Evolutionary conservation across 2,113 vertebrate genomes (phyloP).

Genomic region (Gymnogyps californianus): DNA sequence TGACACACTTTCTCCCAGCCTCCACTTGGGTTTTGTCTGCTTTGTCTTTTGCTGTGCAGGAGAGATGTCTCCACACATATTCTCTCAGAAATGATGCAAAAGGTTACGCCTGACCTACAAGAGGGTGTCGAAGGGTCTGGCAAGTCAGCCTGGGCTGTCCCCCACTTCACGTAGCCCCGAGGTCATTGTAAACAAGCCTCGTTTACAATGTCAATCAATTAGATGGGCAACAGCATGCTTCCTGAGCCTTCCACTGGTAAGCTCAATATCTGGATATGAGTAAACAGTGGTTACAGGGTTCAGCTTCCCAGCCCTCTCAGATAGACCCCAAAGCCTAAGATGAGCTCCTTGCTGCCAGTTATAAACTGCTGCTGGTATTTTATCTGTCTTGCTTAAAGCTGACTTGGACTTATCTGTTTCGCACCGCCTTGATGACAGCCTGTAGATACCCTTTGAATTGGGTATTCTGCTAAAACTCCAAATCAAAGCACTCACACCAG

Average conservation of each 20-base stretch:
- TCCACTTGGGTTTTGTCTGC: not conserved
- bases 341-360: not conserved
- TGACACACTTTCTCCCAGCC: not conserved
- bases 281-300: not conserved
- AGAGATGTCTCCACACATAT: not conserved
- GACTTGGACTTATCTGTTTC: not conserved
- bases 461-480: not conserved
- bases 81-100: not conserved
- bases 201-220: not conserved
- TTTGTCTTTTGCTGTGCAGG: not conserved
- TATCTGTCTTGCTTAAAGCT: not conserved
- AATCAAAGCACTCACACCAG: not conserved
- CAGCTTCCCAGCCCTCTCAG: not conserved
- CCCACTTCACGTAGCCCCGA: not conserved
- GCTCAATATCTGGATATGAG: not conserved
- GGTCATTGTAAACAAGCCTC: not conserved
- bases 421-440: not conserved
- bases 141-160: not conserved
- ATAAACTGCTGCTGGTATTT: not conserved
- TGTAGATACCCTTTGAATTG: not conserved
- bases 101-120: not conserved
- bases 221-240: not conserved
- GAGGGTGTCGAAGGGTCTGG: not conserved
- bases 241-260: not conserved
- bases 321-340: not conserved